These are phyloP conservation scores for Distichodus sexfasciatus DNA, from an alignment of 2,797 vertebrate genomes.

Conservation along the genomic window DNA sequence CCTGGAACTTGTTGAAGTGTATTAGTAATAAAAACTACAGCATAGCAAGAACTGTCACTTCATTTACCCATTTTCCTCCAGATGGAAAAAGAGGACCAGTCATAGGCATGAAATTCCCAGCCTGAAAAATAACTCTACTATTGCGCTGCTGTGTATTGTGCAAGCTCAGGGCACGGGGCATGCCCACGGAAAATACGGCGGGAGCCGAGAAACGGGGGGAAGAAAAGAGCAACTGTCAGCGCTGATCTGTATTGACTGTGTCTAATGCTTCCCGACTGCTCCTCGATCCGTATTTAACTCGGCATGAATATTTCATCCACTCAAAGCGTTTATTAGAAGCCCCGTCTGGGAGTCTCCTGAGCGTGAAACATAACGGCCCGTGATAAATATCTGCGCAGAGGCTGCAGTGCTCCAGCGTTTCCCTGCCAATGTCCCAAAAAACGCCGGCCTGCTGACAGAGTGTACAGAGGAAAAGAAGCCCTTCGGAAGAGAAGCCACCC, in stretches of 20 bases:
- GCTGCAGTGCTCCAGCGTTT: constrained; percentile 48
- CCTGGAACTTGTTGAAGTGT: no score
- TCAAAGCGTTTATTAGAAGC: constrained; percentile 67
- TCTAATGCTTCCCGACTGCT: constrained; percentile 62
- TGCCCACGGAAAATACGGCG: constrained; percentile 11
- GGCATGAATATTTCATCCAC: constrained; percentile 71
- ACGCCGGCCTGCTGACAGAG: constrained; percentile 27
- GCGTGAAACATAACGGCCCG: constrained; percentile 58
- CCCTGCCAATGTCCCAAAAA: constrained; percentile 41
- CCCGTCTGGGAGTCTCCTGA: constrained; percentile 63
- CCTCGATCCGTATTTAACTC: constrained; percentile 72
- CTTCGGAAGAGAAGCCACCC: background rate
- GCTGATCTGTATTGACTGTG: constrained; percentile 65
- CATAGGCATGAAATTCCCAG: no score
- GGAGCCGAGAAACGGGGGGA: constrained; percentile 33
- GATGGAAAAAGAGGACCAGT: no score
- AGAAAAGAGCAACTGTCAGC: constrained; percentile 53
- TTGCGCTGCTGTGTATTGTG: constrained; percentile 44
- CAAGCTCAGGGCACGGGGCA: constrained; percentile 41
- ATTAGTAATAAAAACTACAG: no score
- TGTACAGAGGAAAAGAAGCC: no score
- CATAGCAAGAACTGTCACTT: no score
- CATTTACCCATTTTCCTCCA: no score
- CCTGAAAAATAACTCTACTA: no score
- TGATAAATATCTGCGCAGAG: constrained; percentile 64